Percentiles rank a stretch among this genome's conserved stretches.
These are phyloP conservation scores for Orestias chungarensis DNA, from an alignment of 2,797 vertebrate genomes.

Conservation along the genomic window DNA sequence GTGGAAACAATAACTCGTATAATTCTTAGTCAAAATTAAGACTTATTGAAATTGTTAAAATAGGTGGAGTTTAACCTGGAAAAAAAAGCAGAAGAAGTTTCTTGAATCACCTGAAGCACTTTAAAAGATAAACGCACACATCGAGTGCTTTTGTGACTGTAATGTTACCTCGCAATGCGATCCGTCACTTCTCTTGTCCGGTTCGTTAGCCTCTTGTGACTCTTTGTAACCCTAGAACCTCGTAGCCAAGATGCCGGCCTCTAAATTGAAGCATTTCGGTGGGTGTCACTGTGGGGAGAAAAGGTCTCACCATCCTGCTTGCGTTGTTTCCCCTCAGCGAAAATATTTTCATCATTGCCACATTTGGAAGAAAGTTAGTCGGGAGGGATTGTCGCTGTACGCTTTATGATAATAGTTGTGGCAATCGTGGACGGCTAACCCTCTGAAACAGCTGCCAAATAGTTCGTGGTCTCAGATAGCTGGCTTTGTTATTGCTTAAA, in stretches of 20 bases:
- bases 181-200: constrained; percentile 38
- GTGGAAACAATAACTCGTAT: neutral
- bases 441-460: constrained; percentile 16
- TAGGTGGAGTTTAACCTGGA: neutral
- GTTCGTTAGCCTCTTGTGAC: constrained; percentile 49
- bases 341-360: constrained; percentile 4
- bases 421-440: constrained; percentile 9
- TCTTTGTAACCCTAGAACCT: constrained; percentile 51
- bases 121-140: constrained; percentile 12
- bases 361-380: constrained; percentile 3
- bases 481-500: constrained; percentile 3
- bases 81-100: neutral
- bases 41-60: no score
- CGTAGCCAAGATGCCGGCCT: constrained; percentile 5
- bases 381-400: neutral
- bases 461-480: neutral
- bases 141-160: constrained; percentile 35
- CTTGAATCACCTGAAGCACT: constrained; percentile 21
- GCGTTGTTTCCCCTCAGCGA: constrained; percentile 9
- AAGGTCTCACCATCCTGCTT: constrained; percentile 3
- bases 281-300: constrained; percentile 3
- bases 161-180: constrained; percentile 74
- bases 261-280: constrained; percentile 18
- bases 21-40: neutral
- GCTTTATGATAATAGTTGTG: neutral